A percentile compares a stretch with the other conserved stretches of the same genome.
These are phyloP conservation scores for Drosophila kurseongensis DNA, from an alignment of 1,140 invertebrate species.

Conservation along the genomic window DNA sequence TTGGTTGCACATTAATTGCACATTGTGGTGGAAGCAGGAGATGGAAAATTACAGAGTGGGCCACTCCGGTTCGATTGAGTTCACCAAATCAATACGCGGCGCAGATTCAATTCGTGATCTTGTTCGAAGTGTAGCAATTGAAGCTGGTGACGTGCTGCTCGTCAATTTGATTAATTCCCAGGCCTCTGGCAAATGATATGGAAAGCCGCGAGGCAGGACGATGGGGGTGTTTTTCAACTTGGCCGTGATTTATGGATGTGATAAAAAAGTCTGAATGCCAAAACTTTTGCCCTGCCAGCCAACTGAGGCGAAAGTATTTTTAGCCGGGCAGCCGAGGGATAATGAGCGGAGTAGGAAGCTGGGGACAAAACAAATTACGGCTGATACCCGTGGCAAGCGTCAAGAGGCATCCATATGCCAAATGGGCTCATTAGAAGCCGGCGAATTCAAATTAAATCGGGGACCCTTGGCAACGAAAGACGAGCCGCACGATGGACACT, in stretches of 20 bases:
- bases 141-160: constrained; percentile 40
- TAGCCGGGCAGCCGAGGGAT: constrained; percentile 21
- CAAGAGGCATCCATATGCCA: constrained; percentile 62
- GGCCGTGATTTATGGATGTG: constrained; percentile 70
- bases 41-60: background rate
- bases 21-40: too few relatives aligned
- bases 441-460: constrained; percentile 64
- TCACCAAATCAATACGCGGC: background rate
- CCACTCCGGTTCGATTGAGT: constrained; percentile 1
- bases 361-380: constrained; percentile 57
- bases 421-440: constrained; percentile 65
- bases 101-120: constrained; percentile 12
- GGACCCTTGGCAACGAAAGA: constrained; percentile 19
- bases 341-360: constrained; percentile 17
- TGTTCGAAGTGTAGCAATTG: constrained; percentile 38
- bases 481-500: background rate
- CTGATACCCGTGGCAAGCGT: constrained; percentile 28
- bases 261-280: constrained; percentile 68
- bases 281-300: constrained; percentile 47
- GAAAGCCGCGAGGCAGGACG: constrained; percentile 3
- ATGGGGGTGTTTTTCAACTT: constrained; percentile 34
- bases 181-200: constrained; percentile 31
- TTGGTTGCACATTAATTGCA: background rate
- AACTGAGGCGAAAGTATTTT: constrained; percentile 57
- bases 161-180: constrained; percentile 53